Evolutionary conservation across 2,888 invertebrate species (phyloP), one percentile per base, ranked within the genome.

Genomic region (Calliphora vomitoria): DNA sequence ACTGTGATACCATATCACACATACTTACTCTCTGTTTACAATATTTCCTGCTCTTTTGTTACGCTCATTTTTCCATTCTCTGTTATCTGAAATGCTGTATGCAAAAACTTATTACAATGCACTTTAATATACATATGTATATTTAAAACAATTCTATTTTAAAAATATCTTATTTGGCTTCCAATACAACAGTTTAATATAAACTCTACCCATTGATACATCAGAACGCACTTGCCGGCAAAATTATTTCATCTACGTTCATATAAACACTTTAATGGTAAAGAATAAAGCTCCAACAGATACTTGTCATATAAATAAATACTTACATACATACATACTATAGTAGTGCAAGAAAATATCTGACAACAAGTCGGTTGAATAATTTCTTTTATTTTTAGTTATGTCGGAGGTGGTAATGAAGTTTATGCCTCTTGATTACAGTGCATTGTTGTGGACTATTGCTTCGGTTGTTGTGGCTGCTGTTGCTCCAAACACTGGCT

Each of bases 391-490:
- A 44, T 69, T 60, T 80, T 64, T 71, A 82, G 75, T 60, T 50
- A 58, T 74, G 53, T 71, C 55, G 82, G 47, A 71, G 69, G 50
- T 80, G 75, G 78, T 79, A 75, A 84, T 83, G 60, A 72, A 81
- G 76, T 80, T 41, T 62, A 60, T 79, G 50, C 25, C 41, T 58
- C 41, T 13, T 44, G 8, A 55, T 58, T 69, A 58, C 55, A 25
- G 71, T 64, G 38, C 53, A 82, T 71, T 82, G 47, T 55, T 74
- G 50, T 18, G 66, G 31, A 53, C 18, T 75, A 75, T 74, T 88
- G 20, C 89, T 89, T 85, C 90, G 90, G 91, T 89, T 86, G 53
- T 38, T 64, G 25, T 6, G 18, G 31, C 89, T 88, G 86, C 90
- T 91, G 90, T 88, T 86, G 53, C 50, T 64, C 18, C 62, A 47